These are phyloP conservation scores for Ictidomys tridecemlineatus DNA, from an alignment of 2,113 vertebrate genomes.

Conservation along the genomic window DNA sequence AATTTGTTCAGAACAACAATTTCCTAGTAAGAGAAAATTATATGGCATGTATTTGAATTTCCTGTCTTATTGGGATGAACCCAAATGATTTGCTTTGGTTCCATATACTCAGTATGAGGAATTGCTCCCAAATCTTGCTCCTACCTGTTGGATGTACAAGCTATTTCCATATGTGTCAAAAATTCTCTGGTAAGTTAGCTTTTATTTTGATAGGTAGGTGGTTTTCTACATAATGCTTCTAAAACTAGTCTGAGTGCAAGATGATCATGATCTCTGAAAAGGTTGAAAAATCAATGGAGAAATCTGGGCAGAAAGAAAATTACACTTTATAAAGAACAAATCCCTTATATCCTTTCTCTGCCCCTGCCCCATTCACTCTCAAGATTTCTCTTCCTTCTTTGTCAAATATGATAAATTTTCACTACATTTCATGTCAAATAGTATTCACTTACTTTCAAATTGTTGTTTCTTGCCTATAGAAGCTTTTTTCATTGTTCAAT, in stretches of 20 bases:
- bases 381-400: not conserved
- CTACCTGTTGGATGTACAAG: not conserved
- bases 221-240: constrained; percentile 28
- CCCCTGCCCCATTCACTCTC: not conserved
- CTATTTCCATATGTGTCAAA: constrained; percentile 22
- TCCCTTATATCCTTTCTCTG: not conserved
- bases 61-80: not conserved
- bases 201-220: constrained; percentile 34
- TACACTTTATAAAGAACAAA: not conserved
- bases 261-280: not conserved
- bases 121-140: constrained; percentile 37
- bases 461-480: constrained; percentile 33
- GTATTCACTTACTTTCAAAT: constrained; percentile 35
- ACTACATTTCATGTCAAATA: constrained; percentile 21
- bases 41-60: not conserved
- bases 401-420: constrained; percentile 19
- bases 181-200: constrained; percentile 11
- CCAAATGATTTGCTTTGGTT: constrained; percentile 51
- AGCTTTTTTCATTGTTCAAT: not conserved
- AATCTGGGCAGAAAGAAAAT: constrained; percentile 44
- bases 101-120: not conserved
- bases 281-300: not conserved
- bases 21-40: constrained; percentile 42
- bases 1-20: constrained; percentile 11
- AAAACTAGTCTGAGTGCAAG: not conserved